phyloP scores from a whole-genome alignment of 1,140 invertebrate species.

The Drosophila lacteicornis region DNA sequence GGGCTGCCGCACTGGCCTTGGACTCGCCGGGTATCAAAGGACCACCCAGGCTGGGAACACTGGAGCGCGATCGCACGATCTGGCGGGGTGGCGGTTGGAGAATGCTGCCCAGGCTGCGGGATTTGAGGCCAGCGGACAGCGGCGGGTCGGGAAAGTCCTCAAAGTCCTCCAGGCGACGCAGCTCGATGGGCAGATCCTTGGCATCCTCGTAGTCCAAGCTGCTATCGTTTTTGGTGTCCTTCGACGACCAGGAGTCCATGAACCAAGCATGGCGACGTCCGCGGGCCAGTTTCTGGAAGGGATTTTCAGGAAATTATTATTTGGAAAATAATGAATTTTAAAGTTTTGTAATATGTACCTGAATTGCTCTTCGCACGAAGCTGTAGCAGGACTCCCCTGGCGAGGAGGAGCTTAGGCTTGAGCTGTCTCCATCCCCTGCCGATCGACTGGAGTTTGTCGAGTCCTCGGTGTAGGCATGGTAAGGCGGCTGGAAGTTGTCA shows the following conservation, averaged over 20 bases:
- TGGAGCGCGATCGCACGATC: slow-evolving; percentile 90
- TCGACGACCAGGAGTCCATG: slow-evolving; percentile 90
- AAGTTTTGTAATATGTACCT: slow-evolving; percentile 87
- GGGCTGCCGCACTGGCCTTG: slow-evolving; percentile 55
- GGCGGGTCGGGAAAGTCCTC: slow-evolving; percentile 86
- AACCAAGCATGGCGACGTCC: slow-evolving; percentile 90
- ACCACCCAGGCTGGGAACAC: slow-evolving; percentile 89
- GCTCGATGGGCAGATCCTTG: slow-evolving; percentile 94
- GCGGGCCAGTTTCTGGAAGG: slow-evolving; percentile 90
- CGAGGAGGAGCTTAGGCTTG: slow-evolving; percentile 94
- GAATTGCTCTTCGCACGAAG: slow-evolving; percentile 94
- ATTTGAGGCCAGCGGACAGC: slow-evolving; percentile 83
- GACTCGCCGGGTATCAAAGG: slow-evolving; percentile 57
- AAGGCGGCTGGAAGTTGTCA: slow-evolving; percentile 86
- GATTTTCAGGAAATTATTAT: background rate
- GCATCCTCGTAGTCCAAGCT: slow-evolving; percentile 87
- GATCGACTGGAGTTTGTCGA: slow-evolving; percentile 85
- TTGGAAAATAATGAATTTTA: background rate
- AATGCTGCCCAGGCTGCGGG: slow-evolving; percentile 91
- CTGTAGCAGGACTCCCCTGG: slow-evolving; percentile 97
- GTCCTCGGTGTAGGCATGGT: slow-evolving; percentile 89
- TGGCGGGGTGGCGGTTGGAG: slow-evolving; percentile 89
- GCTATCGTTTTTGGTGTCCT: slow-evolving; percentile 86
- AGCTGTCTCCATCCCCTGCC: slow-evolving; percentile 86
- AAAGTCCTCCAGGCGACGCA: slow-evolving; percentile 92